Base-by-base conservation (phyloP, 92 coral and sea anemone genomes). In the Zoanthus solanderi region DNA sequence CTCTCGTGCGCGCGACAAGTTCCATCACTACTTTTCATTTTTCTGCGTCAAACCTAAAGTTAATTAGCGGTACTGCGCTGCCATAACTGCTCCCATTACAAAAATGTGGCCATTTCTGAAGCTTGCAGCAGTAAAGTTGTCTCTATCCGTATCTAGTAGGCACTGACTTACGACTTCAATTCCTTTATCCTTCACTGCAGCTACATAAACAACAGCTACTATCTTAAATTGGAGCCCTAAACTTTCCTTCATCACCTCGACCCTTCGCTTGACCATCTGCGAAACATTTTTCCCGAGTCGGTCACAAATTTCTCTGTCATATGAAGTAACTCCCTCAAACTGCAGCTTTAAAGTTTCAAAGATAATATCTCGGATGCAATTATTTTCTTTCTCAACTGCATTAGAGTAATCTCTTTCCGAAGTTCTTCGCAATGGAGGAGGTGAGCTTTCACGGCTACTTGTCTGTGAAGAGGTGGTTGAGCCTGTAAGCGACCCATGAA, bases 121-220 rank as follows among this genome's bases (percentile, higher is more conserved):
- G 86, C 96, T 91, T 0, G 93, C 98, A 4, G 93, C 98, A 2
- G 96, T 95, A 31, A 95, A 95, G 47, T 93, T 91, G 76, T 95
- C 98, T 54, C 74, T 93, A 10, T 93, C 93, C 16, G 83, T 81
- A 3, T 95, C 96, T 2, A 95, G 76, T 14, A 93, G 75, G 6
- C 96, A 94, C 66, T 93, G 98, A 28, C 96, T 93, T 28, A 92
- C 93, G 50, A 91, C 86, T 29, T 81, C 93, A n/a, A 95, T 95
- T 9, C 98, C 98, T 28, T 91, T 81, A 60, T 93, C 98, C 17
- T 94, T 78, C 2, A 95, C 88, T 2, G 98, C 98, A 0, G 94
- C 98, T n/a, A 95, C 98, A 84, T 95, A 95, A 56, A 93, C 98
- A 11, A 95, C 84, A 34, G 95, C 83, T 5, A 95, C 98, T 16